Percentiles rank a stretch among this genome's conserved stretches.
These are phyloP conservation scores for Pampus argenteus DNA, from an alignment of 2,797 vertebrate genomes.

Conservation along the genomic window DNA sequence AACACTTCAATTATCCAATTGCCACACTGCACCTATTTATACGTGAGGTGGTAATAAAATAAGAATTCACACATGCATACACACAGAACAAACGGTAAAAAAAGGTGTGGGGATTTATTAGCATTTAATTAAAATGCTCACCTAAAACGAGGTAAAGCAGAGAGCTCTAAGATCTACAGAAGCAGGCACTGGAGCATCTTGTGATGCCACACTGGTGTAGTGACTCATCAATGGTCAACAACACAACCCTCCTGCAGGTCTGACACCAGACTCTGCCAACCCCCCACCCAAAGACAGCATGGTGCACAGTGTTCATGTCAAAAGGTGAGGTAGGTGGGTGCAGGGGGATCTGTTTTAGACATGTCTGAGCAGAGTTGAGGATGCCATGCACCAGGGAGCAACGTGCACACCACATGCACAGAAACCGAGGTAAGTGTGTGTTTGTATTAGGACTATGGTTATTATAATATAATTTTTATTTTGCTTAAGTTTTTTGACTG, in stretches of 20 bases:
- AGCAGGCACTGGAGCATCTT: conserved; percentile 60
- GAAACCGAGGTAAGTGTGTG: conserved; percentile 49
- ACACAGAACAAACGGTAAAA: conserved; percentile 24
- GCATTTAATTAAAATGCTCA: conserved; percentile 65
- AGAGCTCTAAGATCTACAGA: conserved; percentile 39
- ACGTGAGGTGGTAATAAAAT: conserved; percentile 17
- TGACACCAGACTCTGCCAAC: conserved; percentile 51
- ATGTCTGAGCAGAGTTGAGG: neutral
- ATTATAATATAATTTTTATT: conserved; percentile 6
- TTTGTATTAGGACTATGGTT: neutral
- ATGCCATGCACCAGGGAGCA: neutral
- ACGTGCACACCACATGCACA: neutral
- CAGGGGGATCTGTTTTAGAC: neutral
- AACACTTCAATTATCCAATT: conserved; percentile 44
- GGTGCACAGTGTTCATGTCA: conserved; percentile 33
- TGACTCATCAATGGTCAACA: conserved; percentile 70
- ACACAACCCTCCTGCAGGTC: conserved; percentile 68
- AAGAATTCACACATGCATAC: conserved; percentile 6
- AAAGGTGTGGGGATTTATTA: conserved; percentile 55
- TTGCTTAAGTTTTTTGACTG: neutral
- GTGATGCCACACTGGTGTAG: conserved; percentile 60
- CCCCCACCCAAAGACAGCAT: conserved; percentile 47
- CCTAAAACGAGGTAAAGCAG: conserved; percentile 52
- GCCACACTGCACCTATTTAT: conserved; percentile 21
- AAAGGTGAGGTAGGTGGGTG: conserved; percentile 30